Evolutionary conservation across 2,888 invertebrate species (phyloP).

Genomic region (Eristalis arbustorum): DNA sequence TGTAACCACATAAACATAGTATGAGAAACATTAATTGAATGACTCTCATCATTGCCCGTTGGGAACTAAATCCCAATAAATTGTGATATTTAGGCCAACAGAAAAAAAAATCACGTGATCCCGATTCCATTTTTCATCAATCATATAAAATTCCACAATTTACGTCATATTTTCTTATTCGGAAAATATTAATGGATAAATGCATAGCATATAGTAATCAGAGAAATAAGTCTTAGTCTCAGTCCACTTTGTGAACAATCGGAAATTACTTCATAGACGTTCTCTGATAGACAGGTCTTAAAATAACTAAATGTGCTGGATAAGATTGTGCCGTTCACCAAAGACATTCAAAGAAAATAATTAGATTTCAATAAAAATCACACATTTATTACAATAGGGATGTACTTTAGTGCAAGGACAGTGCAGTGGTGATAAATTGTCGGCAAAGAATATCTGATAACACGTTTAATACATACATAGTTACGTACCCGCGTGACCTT

Average conservation of each 20-base stretch:
- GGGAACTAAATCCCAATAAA: neutral
- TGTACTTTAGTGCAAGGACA: slow-evolving; percentile 46
- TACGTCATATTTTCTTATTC: neutral
- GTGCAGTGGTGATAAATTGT: slow-evolving; percentile 44
- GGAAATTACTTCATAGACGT: too few species aligned
- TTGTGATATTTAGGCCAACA: neutral
- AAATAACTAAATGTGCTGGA: neutral
- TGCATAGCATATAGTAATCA: neutral
- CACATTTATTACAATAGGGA: slow-evolving; percentile 24
- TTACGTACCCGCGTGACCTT: slow-evolving; percentile 78
- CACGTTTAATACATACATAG: slow-evolving; percentile 67
- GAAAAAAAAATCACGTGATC: neutral
- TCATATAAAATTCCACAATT: neutral
- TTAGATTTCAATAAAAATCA: slow-evolving; percentile 42
- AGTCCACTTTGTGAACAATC: too few species aligned
- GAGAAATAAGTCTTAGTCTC: neutral
- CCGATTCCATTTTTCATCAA: neutral
- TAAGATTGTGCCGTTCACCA: neutral
- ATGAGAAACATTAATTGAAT: neutral
- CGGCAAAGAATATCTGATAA: slow-evolving; percentile 55
- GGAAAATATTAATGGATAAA: neutral
- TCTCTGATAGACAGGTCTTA: neutral
- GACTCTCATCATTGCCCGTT: neutral
- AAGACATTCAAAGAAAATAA: neutral
- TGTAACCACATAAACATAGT: neutral